A percentile compares a stretch with the other conserved stretches of the same genome.
Evolutionary conservation across 1,140 invertebrate species (phyloP).

Genomic region (Bombus picipes): DNA sequence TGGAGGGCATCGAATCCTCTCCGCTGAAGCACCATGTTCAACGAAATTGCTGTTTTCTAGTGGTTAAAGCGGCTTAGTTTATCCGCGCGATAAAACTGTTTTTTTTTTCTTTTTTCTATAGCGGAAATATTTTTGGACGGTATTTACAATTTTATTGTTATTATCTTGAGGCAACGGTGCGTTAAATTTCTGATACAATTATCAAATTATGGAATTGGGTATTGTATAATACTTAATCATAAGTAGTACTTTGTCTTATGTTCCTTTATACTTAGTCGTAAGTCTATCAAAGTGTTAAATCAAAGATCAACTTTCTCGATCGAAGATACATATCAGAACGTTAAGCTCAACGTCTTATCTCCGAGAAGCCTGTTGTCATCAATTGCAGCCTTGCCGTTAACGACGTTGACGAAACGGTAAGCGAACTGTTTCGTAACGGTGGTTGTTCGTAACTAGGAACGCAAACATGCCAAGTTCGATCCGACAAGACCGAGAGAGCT

Average conservation of each 20-base stretch:
- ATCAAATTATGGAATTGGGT: neutral
- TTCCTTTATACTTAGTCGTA: neutral
- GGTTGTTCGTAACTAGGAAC: constrained; percentile 11
- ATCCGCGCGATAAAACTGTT: neutral
- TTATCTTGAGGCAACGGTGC: neutral
- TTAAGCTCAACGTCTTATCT: neutral
- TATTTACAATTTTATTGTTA: neutral
- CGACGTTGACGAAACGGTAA: constrained; percentile 14
- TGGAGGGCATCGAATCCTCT: neutral
- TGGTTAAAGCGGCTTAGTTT: neutral
- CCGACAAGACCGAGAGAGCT: neutral
- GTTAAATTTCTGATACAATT: neutral
- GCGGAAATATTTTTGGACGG: neutral
- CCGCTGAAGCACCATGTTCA: too few species aligned
- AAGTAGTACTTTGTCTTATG: neutral
- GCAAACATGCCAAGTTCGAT: constrained; percentile 22
- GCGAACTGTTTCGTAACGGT: neutral
- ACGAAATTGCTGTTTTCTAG: neutral
- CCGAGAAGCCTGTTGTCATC: neutral
- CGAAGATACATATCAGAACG: neutral
- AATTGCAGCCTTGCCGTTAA: neutral
- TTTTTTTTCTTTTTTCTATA: neutral
- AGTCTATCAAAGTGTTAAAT: neutral
- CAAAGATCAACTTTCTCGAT: neutral
- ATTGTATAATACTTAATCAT: neutral